phyloP scores from a whole-genome alignment of 2,113 vertebrate genomes.

The Oncorhynchus kisutch region DNA sequence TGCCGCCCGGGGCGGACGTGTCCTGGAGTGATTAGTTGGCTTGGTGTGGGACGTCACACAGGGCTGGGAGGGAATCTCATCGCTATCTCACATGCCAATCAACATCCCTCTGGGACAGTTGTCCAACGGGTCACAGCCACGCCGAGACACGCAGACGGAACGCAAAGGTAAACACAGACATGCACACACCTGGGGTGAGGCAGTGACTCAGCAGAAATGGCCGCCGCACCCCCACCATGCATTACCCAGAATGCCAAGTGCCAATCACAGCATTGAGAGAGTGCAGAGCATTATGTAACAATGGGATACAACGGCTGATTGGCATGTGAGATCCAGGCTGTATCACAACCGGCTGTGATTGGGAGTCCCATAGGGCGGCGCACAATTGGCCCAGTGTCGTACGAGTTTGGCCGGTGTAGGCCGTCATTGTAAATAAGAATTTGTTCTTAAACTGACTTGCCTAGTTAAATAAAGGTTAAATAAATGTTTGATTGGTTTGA shows the following conservation, averaged over 20 bases:
- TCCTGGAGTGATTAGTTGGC: slow-evolving; percentile 65
- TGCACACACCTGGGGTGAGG: not conserved
- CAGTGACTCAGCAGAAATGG: not conserved
- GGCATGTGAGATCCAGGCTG: no score
- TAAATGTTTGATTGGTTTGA: slow-evolving; percentile 49
- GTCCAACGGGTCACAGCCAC: slow-evolving; percentile 58
- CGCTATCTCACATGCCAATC: slow-evolving; percentile 64
- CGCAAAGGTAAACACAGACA: not conserved
- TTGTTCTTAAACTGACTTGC: no score
- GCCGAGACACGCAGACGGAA: not conserved
- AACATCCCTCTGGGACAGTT: slow-evolving; percentile 50
- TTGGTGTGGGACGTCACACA: slow-evolving; percentile 62
- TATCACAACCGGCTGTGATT: no score
- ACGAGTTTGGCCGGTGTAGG: no score
- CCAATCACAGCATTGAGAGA: slow-evolving; percentile 2
- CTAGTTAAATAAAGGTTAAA: no score
- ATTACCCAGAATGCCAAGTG: not conserved
- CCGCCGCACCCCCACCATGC: not conserved
- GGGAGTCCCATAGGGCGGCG: no score
- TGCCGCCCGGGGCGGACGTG: slow-evolving; percentile 49
- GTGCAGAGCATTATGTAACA: slow-evolving; percentile 21
- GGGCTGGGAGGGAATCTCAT: slow-evolving; percentile 50
- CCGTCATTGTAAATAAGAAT: no score
- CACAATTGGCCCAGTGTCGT: no score
- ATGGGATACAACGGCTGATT: slow-evolving; percentile 30